Base-by-base conservation (phyloP, 2,797 vertebrate species). In the Parauchenoglanis ngamensis region DNA sequence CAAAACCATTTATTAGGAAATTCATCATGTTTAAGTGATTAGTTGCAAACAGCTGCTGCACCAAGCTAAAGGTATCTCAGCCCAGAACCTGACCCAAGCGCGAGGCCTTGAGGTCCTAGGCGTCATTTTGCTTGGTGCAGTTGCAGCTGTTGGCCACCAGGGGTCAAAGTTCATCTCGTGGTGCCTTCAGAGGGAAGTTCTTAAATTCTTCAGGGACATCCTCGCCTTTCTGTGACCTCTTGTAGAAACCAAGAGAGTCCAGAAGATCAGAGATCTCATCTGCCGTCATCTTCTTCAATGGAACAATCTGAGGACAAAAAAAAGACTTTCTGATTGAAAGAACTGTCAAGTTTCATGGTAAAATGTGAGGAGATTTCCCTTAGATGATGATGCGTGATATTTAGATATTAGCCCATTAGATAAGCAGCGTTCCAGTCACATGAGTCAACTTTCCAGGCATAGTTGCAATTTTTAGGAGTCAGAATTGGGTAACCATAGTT, bases 201-300 rank as follows among this genome's bases (percentile, higher is more conserved):
- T 95, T 93, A 90, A 96, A 96, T 91, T 96, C 95, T 88, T 96
- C 93, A 73, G 96, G 96, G 86, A 97, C 94, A 72, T 96, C 93
- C 91, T 97, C 96, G 89, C 96, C 96, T 93, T 97, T 96, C 90
- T 94, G 87, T 87, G 95, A 94, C 92, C 94, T 95, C 90, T 94
- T 95, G 93, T 96, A 97, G 94, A 97, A 97, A 31, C 96, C 96
- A 2, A 95, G 94, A 2, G 96, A 96, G 85, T 97, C 96, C 72
- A 97, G 89, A 90, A 97, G 93, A 86, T 93, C 92, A 91, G 93
- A 94, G 92, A 97, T 96, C 90, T 96, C 94, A 49, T 95, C 94
- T 17, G 93, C 94, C 88, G 91, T 97, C 95, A 96, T 96, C 90
- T 95, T 92, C 90, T 94, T 95, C 90, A 97, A 93, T 0, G 89